Base-by-base conservation (phyloP, 2,888 invertebrate genomes). In the Pristionchus mayeri region DNA sequence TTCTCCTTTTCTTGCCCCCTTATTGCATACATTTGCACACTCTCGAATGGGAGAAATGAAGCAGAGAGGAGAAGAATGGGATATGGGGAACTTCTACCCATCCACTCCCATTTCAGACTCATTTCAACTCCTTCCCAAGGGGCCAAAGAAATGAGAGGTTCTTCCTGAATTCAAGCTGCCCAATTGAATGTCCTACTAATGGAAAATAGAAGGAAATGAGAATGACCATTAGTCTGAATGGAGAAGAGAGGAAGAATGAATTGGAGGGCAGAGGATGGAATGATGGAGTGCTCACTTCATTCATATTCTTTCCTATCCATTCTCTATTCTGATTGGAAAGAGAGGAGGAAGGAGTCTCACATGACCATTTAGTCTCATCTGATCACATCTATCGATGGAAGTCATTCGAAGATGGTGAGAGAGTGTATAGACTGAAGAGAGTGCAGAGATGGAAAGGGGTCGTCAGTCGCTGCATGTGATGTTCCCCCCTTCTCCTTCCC, bases 181-280 rank as follows among this genome's bases (percentile, higher is more conserved):
- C 13, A 63, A 63, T 63, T 63, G 63, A 18, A 63, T 63, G 63
- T 34, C 63, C 63, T 63, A 30, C 63, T 63, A 63, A 63, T 63
- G 63, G 63, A 21, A 63, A 63, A 63, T 57, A 24, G n/a, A 57
- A 57, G 21, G 27, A n/a, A n/a, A 63, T 34, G 34, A 21, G 18
- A 34, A 34, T 34, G 13, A 9, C 6, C 2, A 27, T 24, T 57
- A n/a, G 18, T 27, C 57, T 63, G 63, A 34, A 34, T 34, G 13
- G 30, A 13, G 0, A 16, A 30, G 2, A 21, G 24, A 57, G 57
- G n/a, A 0, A 52, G 57, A 24, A n/a, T n/a, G n/a, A n/a, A n/a
- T n/a, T n/a, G n/a, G n/a, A n/a, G n/a, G n/a, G n/a, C n/a, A n/a
- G n/a, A n/a, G n/a, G n/a, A n/a, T n/a, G n/a, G n/a, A n/a, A n/a